Base-by-base conservation (phyloP, 1,140 invertebrate genomes). In the Dendrolimus punctatus region DNA sequence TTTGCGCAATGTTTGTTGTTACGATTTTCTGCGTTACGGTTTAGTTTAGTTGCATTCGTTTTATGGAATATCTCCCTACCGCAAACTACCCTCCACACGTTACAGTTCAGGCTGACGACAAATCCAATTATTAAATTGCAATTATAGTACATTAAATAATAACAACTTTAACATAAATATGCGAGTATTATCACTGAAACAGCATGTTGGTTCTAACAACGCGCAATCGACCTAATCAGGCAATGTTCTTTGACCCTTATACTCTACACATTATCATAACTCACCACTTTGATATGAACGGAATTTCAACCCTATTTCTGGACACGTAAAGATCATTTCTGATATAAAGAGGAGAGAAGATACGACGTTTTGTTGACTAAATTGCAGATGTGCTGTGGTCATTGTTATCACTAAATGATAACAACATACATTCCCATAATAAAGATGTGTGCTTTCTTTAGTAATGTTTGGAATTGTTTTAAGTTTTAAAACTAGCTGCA, bases 161-260 rank as follows among this genome's bases (percentile, higher is more conserved):
- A 2, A 45, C 43, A 45, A 45, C 23, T 49, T n/a, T 40, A 9
- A 39, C 37, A 41, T 39, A 55, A 55, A 49, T 55, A 57, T 9
- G 43, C 43, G n/a, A 45, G 23, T 44, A 53, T 50, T 58, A 62
- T 52, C 50, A 60, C 51, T 40, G 37, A 49, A 58, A 49, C 51
- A 55, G 48, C 53, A 57, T 40, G 51, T 47, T 53, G 46, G 38
- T 56, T 57, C 62, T 60, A 60, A 64, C 49, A 57, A 60, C 52
- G 49, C n/a, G 46, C 57, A 49, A 59, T 56, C 54, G 43, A 41
- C 50, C 57, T 64, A 64, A 73, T 78, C 73, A 76, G 67, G 60
- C 64, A 57, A 53, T 80, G 77, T 78, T 75, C 75, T 78, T 76
- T 78, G 75, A 80, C 75, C 74, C 66, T 71, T 65, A 49, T 43